Conservation (phyloP, 2,888 invertebrate genomes). For the Bedellia somnulentella region DNA sequence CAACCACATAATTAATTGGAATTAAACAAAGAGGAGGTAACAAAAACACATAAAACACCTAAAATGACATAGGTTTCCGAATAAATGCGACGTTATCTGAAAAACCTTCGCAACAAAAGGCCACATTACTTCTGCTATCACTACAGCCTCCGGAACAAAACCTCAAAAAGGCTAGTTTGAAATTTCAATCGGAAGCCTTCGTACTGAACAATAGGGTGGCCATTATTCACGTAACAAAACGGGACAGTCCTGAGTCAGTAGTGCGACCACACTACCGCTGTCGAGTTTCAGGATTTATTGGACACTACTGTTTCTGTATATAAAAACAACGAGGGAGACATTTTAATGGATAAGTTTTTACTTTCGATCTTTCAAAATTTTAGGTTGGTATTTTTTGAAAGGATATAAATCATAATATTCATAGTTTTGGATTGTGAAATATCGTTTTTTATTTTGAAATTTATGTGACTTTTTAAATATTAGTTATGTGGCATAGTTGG, state of each 20-base stretch:
- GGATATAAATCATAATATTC: background rate
- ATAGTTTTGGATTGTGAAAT: background rate
- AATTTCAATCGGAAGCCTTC: too few species aligned
- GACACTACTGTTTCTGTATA: background rate
- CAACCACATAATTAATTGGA: too few species aligned
- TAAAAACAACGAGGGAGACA: background rate
- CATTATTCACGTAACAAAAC: constrained; percentile 3
- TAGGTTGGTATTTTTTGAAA: background rate
- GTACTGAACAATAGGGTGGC: constrained; percentile 4
- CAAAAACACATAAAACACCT: too few species aligned
- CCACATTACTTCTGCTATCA: too few species aligned
- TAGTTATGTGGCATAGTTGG: too few species aligned
- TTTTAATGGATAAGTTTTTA: background rate
- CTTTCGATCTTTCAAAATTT: background rate
- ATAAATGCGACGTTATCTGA: too few species aligned
- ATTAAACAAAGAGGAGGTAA: too few species aligned
- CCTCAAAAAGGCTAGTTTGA: too few species aligned
- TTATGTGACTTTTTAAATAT: too few species aligned
- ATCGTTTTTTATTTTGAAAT: background rate
- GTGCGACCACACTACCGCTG: constrained; percentile 3
- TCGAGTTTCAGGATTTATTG: constrained; percentile 3
- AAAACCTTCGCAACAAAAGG: too few species aligned
- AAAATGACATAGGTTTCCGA: too few species aligned
- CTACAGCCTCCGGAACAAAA: too few species aligned
- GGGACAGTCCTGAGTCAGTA: constrained; percentile 8